Conservation (phyloP, 1,140 invertebrate species). For the Battus philenor region DNA sequence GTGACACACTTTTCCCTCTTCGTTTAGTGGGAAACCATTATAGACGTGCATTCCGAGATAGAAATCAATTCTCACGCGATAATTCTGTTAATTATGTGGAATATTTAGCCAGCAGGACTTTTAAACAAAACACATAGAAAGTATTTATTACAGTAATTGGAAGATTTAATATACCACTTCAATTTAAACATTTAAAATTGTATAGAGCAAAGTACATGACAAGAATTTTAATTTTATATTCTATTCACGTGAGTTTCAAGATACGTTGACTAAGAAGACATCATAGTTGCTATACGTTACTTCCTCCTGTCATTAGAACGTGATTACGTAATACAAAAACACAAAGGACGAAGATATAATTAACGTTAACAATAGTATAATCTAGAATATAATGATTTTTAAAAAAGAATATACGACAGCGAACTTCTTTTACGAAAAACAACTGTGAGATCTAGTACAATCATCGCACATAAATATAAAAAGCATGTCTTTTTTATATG, state of each 20-base stretch:
- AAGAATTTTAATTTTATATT: conserved; percentile 10
- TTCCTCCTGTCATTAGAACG: conserved; percentile 13
- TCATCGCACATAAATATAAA: too few species aligned
- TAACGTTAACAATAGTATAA: background rate
- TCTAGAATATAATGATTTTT: background rate
- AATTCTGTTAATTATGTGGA: conserved; percentile 13
- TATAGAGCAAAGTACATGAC: too few species aligned
- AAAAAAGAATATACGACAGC: too few species aligned
- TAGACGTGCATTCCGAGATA: conserved; percentile 13
- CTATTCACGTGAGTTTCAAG: conserved; percentile 5
- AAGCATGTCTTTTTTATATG: too few species aligned
- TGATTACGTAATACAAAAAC: conserved; percentile 11
- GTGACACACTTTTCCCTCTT: conserved; percentile 15
- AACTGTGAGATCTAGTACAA: too few species aligned
- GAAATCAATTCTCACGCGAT: conserved; percentile 12
- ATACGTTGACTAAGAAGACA: conserved; percentile 14
- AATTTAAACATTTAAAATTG: too few species aligned
- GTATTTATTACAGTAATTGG: too few species aligned
- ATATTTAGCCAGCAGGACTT: too few species aligned
- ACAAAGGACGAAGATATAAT: conserved; percentile 13
- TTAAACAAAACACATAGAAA: too few species aligned
- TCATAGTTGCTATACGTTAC: conserved; percentile 15
- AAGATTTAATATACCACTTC: too few species aligned
- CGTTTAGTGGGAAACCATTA: conserved; percentile 14
- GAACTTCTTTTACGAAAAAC: too few species aligned